Evolutionary conservation across 2,113 vertebrate species (phyloP), one percentile per base, ranked within the genome.

Genomic region (Neotoma lepida): DNA sequence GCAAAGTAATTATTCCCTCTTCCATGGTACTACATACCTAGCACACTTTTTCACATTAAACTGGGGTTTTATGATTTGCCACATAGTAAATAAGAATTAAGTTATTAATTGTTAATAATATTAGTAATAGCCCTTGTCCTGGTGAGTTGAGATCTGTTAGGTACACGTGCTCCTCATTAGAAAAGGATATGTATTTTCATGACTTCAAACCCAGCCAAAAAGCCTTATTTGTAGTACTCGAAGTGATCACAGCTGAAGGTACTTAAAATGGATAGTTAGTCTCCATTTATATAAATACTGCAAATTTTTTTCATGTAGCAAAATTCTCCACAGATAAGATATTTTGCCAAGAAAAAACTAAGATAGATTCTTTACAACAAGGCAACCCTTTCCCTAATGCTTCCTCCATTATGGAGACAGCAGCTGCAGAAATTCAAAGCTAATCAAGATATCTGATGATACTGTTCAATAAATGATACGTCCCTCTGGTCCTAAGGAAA

Each of bases 221-320:
- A 56, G 35, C 20, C 68, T 30, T 18, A 61, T 18, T 88, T 88
- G 63, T 14, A 93, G 56, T 80, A 88, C 13, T 88, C 54, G 88
- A 93, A 91, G 91, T 56, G 18, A 94, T 86, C 63, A 96, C 24
- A 90, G 93, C n/a, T 26, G 71, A 89, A 78, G 61, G n/a, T 66
- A 93, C 24, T 41, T 39, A 88, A 17, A 68, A 89, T 22, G 88
- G 24, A 82, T 30, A 94, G 2, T 58, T 74, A 64, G 44, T 71
- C 51, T 74, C 14, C 12, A 70, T 81, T 56, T 88, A 49, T 71
- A 44, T 86, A n/a, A 89, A 74, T 13, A 88, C 2, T 91, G 35
- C 9, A 96, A 86, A 49, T 82, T 58, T 91, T 12, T 88, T 91
- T 39, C 61, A 33, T 89, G 58, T 4, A 74, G 51, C 20, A 88